Percentiles rank a stretch among this genome's conserved stretches.
phyloP scores from a whole-genome alignment of 1,140 invertebrate species.

The Gryon sp. region DNA sequence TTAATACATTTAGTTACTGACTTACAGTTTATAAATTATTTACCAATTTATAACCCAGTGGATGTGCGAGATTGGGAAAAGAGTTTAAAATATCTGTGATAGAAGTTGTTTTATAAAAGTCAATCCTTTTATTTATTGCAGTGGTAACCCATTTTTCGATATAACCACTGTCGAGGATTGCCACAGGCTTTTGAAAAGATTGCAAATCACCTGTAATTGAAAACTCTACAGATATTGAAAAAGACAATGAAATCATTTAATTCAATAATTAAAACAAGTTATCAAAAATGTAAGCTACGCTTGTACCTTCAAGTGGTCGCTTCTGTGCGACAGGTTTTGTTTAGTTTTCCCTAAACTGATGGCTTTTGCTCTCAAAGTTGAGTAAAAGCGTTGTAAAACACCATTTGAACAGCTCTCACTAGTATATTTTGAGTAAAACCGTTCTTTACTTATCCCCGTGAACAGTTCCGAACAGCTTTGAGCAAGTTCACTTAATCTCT shows the following conservation, averaged over 20 bases:
- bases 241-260: no score
- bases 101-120: not conserved
- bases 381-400: not conserved
- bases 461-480: slow-evolving; percentile 1
- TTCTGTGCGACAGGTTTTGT: not conserved
- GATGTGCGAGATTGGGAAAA: slow-evolving; percentile 15
- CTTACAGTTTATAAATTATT: not conserved
- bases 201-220: slow-evolving; percentile 6
- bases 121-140: not conserved
- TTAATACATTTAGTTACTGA: slow-evolving; percentile 1
- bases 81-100: slow-evolving; percentile 5
- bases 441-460: not conserved
- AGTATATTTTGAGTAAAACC: not conserved
- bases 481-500: slow-evolving; percentile 11
- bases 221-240: no score
- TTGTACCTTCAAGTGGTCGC: not conserved
- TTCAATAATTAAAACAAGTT: no score
- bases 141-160: not conserved
- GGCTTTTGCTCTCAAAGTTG: not conserved
- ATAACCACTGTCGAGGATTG: not conserved
- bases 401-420: not conserved
- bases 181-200: not conserved
- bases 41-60: slow-evolving; percentile 18
- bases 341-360: not conserved
- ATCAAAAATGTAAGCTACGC: no score